Conservation (phyloP, 2,888 invertebrate genomes). For the Pantelozetes paolii region DNA sequence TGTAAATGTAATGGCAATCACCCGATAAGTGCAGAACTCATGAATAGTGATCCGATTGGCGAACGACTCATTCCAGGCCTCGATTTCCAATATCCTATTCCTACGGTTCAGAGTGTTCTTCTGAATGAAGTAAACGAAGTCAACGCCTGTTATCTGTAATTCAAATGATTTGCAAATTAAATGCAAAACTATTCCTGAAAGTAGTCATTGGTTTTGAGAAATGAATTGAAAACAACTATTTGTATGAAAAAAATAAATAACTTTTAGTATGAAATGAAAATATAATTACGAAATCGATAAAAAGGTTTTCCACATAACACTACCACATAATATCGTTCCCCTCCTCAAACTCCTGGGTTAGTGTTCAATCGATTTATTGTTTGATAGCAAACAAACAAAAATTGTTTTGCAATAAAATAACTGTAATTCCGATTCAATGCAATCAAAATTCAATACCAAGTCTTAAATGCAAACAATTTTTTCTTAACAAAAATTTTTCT, state of each 20-base stretch:
- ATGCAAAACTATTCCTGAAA: not conserved
- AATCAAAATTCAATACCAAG: no score
- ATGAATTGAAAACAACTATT: constrained; percentile 9
- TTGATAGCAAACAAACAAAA: not conserved
- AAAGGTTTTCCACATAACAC: not conserved
- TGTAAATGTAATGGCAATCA: no score
- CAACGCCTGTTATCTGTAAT: constrained; percentile 86
- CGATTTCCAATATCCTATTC: constrained; percentile 74
- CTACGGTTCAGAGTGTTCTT: constrained; percentile 77
- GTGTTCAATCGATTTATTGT: constrained; percentile 16
- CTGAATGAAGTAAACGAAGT: constrained; percentile 83
- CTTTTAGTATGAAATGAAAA: no score
- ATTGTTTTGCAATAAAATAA: not conserved
- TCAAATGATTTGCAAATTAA: no score
- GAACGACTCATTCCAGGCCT: constrained; percentile 89
- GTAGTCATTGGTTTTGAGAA: not conserved
- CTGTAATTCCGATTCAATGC: not conserved
- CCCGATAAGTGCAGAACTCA: constrained; percentile 81
- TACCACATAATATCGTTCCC: not conserved
- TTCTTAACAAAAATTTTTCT: no score
- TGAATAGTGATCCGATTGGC: constrained; percentile 73
- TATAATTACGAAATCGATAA: constrained; percentile 2
- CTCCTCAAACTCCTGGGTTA: not conserved
- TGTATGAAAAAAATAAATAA: not conserved
- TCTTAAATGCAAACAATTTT: no score